Base-by-base conservation (phyloP, 2,888 invertebrate species). In the Tineola bisselliella region DNA sequence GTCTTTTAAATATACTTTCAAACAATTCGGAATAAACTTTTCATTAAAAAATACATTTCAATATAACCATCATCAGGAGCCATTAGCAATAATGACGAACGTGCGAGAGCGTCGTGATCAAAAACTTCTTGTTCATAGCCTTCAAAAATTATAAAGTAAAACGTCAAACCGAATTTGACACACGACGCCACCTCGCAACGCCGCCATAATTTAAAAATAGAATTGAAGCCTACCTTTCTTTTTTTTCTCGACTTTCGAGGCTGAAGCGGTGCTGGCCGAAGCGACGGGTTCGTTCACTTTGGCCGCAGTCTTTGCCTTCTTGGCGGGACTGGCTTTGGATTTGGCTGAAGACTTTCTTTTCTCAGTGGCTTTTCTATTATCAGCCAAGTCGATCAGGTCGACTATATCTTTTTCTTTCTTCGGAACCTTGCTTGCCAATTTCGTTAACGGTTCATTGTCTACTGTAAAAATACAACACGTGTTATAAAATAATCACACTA, bases 401-500 rank as follows among this genome's bases (percentile, higher is more conserved):
- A 79, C 77, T 0, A 76, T 65, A 56, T 84, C 84, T 65, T 81
- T 84, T 56, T 84, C 86, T 65, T 81, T 83, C 67, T 86, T 86
- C 56, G 84, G 84, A 31, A 77, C 67, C 72, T 79, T 83, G 44
- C 70, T 77, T 0, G 84, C 86, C 25, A 86, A 65, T 61, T 74
- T 80, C 33, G 78, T 83, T 11, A 87, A 69, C 0, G 86, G 86
- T 63, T 84, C 73, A 64, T 87, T 77, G 63, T 87, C 86, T 61
- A 84, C 86, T 87, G 71, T 15, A 75, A 79, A 48, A 18, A 54
- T 17, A n/a, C n/a, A n/a, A n/a, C n/a, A n/a, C n/a, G n/a, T n/a
- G n/a, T n/a, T n/a, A n/a, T n/a, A 52, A 52, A n/a, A 52, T 2
- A 11, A 52, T 19, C 13, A 52, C 25, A 25, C n/a, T n/a, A n/a